Conservation (phyloP, 92 coral and sea anemone genomes). For the Galaxea fascicularis region DNA sequence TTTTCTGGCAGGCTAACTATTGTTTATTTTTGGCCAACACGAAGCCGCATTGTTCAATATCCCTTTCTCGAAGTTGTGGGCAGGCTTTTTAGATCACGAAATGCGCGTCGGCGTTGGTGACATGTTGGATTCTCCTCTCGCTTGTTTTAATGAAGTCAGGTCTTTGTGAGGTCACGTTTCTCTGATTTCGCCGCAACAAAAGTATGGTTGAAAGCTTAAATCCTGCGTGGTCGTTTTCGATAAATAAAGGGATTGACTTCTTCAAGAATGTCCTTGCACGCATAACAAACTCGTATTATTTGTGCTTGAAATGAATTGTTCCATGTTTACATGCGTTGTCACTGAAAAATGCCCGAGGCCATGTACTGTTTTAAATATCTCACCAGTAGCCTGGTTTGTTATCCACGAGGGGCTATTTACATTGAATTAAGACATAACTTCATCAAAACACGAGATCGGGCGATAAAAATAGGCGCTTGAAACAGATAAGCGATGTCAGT, state of each 20-base stretch:
- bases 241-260: conserved; percentile 27
- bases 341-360: conserved; percentile 18
- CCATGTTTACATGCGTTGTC: background rate
- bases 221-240: background rate
- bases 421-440: conserved; percentile 4
- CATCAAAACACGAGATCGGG: conserved; percentile 7
- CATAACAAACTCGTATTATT: background rate
- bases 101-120: background rate
- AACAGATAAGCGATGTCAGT: conserved; percentile 16
- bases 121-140: conserved; percentile 6
- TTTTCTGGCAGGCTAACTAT: background rate
- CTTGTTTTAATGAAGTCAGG: conserved; percentile 18
- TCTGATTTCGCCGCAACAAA: background rate
- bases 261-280: conserved; percentile 11
- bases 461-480: conserved; percentile 1
- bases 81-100: conserved; percentile 29
- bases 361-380: conserved; percentile 21
- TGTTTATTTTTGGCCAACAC: background rate
- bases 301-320: background rate
- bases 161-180: conserved; percentile 31
- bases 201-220: conserved; percentile 16
- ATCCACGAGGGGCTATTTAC: background rate
- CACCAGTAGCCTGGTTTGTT: conserved; percentile 12
- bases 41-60: conserved; percentile 17
- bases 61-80: background rate